Conservation (phyloP, 1,140 invertebrate species). For the Plectrocnemia conspersa region DNA sequence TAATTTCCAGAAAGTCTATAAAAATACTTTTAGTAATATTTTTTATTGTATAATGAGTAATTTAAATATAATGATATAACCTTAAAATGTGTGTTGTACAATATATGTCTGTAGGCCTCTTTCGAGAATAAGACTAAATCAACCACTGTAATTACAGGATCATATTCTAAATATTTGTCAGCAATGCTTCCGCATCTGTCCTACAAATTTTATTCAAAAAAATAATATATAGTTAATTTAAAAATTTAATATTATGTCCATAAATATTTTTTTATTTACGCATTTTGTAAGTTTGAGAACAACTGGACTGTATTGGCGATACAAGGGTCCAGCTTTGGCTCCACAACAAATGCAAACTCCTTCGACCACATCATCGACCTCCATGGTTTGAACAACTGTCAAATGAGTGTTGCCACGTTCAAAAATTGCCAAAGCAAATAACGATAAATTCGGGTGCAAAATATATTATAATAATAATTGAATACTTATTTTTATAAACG, state of each 20-base stretch:
- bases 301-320: conserved; percentile 61
- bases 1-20: conserved; percentile 16
- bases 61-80: conserved; percentile 39
- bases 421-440: not conserved
- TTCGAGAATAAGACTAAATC: conserved; percentile 74
- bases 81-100: conserved; percentile 71
- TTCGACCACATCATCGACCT: not conserved
- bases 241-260: conserved; percentile 11
- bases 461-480: too few relatives aligned
- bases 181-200: conserved; percentile 65
- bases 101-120: conserved; percentile 75
- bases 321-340: conserved; percentile 55
- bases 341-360: conserved; percentile 63
- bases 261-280: conserved; percentile 51
- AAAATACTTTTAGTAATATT: conserved; percentile 7
- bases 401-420: not conserved
- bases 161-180: conserved; percentile 88
- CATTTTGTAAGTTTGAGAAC: conserved; percentile 68
- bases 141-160: conserved; percentile 75
- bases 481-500: too few relatives aligned
- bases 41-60: not conserved
- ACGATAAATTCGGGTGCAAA: too few relatives aligned
- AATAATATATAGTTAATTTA: conserved; percentile 9
- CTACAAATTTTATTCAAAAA: conserved; percentile 43
- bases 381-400: not conserved